Percentiles rank a stretch among this genome's conserved stretches.
Conservation (phyloP, 1,140 invertebrate species). For the Leptopilina clavipes region DNA sequence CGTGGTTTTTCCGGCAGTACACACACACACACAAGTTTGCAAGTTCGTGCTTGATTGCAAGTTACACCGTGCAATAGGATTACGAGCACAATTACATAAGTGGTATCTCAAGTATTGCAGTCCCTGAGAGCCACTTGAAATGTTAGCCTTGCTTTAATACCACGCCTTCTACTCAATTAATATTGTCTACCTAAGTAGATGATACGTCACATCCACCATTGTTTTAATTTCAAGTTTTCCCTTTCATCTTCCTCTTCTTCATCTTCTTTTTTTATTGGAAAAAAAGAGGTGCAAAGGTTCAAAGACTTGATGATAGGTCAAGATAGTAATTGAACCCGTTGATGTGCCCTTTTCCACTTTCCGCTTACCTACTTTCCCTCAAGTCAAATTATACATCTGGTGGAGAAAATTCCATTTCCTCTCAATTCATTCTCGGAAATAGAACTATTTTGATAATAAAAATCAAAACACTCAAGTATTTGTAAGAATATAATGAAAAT, state of each 20-base stretch:
- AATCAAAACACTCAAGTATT: too few species aligned
- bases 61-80: slow-evolving; percentile 45
- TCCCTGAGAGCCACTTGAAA: slow-evolving; percentile 38
- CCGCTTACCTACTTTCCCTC: not conserved
- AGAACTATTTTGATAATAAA: too few species aligned
- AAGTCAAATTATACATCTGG: not conserved
- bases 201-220: slow-evolving; percentile 50
- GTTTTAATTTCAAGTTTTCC: slow-evolving; percentile 37
- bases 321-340: not conserved
- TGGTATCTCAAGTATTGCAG: slow-evolving; percentile 47
- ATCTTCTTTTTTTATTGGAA: not conserved
- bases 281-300: slow-evolving; percentile 10
- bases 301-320: slow-evolving; percentile 16
- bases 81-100: slow-evolving; percentile 56
- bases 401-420: not conserved
- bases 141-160: slow-evolving; percentile 5
- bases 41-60: slow-evolving; percentile 31
- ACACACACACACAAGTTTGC: slow-evolving; percentile 4
- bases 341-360: slow-evolving; percentile 16
- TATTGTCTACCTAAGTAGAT: slow-evolving; percentile 41
- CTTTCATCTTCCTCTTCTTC: not conserved
- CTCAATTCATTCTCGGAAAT: not conserved
- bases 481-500: too few species aligned
- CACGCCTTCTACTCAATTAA: slow-evolving; percentile 47
- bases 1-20: not conserved